Conservation (phyloP, 2,113 vertebrate species). For the Neolamprologus brichardi region DNA sequence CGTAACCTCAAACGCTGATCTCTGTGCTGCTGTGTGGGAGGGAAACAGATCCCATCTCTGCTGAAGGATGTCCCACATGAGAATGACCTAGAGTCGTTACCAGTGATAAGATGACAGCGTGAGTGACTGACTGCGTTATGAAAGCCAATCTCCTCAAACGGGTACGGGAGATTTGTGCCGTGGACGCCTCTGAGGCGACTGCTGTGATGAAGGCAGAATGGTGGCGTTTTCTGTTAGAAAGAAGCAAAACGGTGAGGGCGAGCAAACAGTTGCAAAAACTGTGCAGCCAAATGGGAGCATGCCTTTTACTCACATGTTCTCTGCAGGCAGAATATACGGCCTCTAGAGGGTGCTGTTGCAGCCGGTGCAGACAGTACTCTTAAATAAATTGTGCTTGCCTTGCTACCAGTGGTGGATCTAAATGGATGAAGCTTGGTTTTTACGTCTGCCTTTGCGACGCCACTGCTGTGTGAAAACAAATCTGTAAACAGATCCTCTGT, state of each 20-base stretch:
- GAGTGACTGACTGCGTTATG: slow-evolving; percentile 34
- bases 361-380: neutral
- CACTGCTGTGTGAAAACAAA: neutral
- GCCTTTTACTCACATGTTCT: neutral
- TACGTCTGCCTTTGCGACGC: neutral
- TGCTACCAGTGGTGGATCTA: neutral
- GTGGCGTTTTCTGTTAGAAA: neutral
- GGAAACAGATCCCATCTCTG: slow-evolving; percentile 11
- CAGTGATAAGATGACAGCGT: slow-evolving; percentile 33
- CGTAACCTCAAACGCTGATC: slow-evolving; percentile 1
- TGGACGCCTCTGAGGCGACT: slow-evolving; percentile 19
- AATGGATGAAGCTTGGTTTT: neutral
- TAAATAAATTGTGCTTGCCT: neutral
- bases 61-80: slow-evolving; percentile 39
- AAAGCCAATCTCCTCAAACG: slow-evolving; percentile 25
- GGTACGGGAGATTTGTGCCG: slow-evolving; percentile 32
- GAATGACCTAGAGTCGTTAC: slow-evolving; percentile 33
- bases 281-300: neutral
- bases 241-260: neutral
- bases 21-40: slow-evolving; percentile 32
- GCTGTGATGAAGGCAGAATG: slow-evolving; percentile 17
- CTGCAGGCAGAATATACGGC: neutral
- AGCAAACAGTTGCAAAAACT: neutral
- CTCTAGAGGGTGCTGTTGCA: slow-evolving; percentile 16
- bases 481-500: neutral